A percentile compares a stretch with the other conserved stretches of the same genome.
These are phyloP conservation scores for Achroia grisella DNA, from an alignment of 1,140 invertebrate species.

Conservation along the genomic window DNA sequence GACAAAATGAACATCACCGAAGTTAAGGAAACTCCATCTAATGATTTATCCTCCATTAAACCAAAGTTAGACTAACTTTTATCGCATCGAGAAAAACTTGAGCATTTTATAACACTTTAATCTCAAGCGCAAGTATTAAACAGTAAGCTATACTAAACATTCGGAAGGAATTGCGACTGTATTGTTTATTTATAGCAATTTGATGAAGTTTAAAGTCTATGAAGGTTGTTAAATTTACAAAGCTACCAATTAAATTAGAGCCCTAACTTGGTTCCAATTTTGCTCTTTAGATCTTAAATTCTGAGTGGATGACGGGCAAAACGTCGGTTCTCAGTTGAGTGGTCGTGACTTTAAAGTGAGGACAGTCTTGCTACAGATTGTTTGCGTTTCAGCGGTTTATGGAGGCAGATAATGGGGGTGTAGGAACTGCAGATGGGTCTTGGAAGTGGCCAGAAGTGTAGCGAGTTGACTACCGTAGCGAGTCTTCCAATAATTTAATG, in stretches of 20 bases:
- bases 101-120: too few species aligned
- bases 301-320: neutral
- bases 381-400: conserved; percentile 58
- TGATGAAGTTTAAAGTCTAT: conserved; percentile 46
- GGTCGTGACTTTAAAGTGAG: conserved; percentile 33
- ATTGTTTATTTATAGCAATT: conserved; percentile 38
- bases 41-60: too few species aligned
- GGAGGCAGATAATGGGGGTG: conserved; percentile 55
- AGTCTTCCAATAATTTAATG: neutral
- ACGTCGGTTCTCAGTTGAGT: conserved; percentile 12
- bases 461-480: conserved; percentile 7
- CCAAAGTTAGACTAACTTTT: too few species aligned
- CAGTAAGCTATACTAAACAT: too few species aligned
- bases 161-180: neutral
- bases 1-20: too few species aligned
- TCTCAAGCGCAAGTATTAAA: too few species aligned
- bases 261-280: conserved; percentile 2
- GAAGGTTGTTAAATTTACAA: conserved; percentile 27
- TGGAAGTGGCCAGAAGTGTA: conserved; percentile 21
- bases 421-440: conserved; percentile 56
- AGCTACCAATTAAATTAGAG: conserved; percentile 19
- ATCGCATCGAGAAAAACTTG: too few species aligned
- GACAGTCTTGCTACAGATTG: conserved; percentile 41
- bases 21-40: too few species aligned
- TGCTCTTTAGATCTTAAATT: neutral